Evolutionary conservation across 2,888 invertebrate species (phyloP), one percentile per base, ranked within the genome.

Genomic region (Cybosia mesomella): DNA sequence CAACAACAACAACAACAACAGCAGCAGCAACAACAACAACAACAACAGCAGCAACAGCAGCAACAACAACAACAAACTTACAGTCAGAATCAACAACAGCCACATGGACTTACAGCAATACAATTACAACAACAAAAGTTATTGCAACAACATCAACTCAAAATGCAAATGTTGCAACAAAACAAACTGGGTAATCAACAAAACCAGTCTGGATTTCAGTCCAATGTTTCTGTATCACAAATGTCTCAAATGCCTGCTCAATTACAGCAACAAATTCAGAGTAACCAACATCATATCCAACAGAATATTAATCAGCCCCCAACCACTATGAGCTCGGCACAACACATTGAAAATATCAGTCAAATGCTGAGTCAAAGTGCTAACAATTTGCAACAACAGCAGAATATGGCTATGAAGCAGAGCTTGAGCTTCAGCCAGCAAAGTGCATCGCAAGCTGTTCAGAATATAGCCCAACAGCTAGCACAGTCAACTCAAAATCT

Each of bases 261-360:
- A 74, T 85, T 95, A 54, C 94, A 94, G 68, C 93, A 94, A 74
- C 93, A 94, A 67, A 91, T 94, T 62, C 94, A 89, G 68, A 83
- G 82, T 66, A 90, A 83, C 66, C 94, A 95, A 70, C 94, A 94
- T 72, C 92, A 92, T 72, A 84, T 95, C 71, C 95, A 95, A 72
- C 92, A 93, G 73, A 91, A 85, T 66, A 89, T 92, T 32, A 91
- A 85, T 68, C 94, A 93, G 75, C 87, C 89, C 2, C 84, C 91
- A 2, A 92, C 91, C 22, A 89, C 96, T 53, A 95, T 96, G 86
- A 96, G 93, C 64, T 96, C 96, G 58, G 96, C 96, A 22, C 94
- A 94, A 76, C 95, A 96, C 76, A 96, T 96, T 85, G 96, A 96
- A 78, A 93, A 96, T 59, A 96, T 96, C 24, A 95, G 95, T 58